Evolutionary conservation across 1,140 invertebrate genomes (phyloP), one percentile per base, ranked within the genome.

Genomic region (Aphidius ervi): DNA sequence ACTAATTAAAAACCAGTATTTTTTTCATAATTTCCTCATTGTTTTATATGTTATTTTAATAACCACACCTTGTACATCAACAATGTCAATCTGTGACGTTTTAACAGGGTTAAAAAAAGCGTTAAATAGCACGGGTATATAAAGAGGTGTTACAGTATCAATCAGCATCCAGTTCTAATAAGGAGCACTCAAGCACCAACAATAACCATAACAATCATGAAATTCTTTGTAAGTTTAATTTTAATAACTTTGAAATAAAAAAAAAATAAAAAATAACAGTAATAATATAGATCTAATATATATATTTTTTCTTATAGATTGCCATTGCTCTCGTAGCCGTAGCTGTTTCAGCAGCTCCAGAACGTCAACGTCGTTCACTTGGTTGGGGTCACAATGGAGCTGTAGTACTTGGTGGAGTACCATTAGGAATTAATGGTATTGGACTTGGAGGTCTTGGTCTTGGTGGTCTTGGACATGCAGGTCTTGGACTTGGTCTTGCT

Each of bases 361-460:
- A 71, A 37, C 68, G 67, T n/a, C 53, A 70, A 56, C 64, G 66
- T 61, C 68, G 67, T 23, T 71, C 67, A 6, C 39, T 70, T 5
- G 67, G 56, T 4, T 61, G 52, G 62, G 65, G 66, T 45, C 59
- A 60, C 10, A 61, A 68, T 50, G 65, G 67, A 10, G 56, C 57
- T 6, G 57, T 69, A 16, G 39, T 67, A 5, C 55, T 59, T 5
- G 61, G 61, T 10, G 40, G 42, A 4, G 2, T 49, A 2, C 50
- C 62, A 10, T n/a, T 46, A 4, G 42, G 42, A n/a, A 9, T 46
- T 5, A 16, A 10, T 6, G 42, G 50, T 8, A 23, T 49, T 9
- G 62, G 52, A 7, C 20, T 66, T 39, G 42, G 57, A 5, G 65
- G 62, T 53, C 62, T 58, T 5, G 45, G 31, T 31, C 23, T 31